Conservation (phyloP, 2,113 vertebrate genomes). For the Petroica traversi region DNA sequence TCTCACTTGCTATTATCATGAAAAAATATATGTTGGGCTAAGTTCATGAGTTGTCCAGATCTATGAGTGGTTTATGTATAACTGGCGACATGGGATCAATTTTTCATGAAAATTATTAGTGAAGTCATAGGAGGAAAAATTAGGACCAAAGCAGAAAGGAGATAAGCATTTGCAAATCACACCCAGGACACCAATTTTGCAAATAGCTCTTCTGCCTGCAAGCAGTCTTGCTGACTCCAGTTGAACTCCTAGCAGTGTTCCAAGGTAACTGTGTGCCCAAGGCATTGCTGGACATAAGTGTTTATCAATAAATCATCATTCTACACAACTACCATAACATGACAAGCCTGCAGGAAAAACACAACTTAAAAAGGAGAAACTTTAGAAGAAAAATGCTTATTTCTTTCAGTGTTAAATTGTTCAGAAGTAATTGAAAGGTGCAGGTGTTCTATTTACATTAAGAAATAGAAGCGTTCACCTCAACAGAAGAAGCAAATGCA, state of each 20-base stretch:
- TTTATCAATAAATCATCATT: background rate
- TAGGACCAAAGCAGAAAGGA: background rate
- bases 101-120: background rate
- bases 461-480: background rate
- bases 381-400: background rate
- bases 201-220: background rate
- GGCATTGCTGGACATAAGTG: background rate
- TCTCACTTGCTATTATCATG: background rate
- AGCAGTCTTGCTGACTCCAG: background rate
- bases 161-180: background rate
- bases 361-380: background rate
- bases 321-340: background rate
- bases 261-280: background rate
- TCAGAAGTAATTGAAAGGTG: background rate
- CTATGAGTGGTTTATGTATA: background rate
- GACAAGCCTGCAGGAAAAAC: background rate
- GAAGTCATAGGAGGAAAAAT: background rate
- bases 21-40: background rate
- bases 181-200: background rate
- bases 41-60: background rate
- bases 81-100: background rate
- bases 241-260: background rate
- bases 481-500: background rate
- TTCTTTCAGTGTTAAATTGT: background rate
- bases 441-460: background rate